phyloP scores from a whole-genome alignment of 2,888 invertebrate species.

The Sericinus montela region DNA sequence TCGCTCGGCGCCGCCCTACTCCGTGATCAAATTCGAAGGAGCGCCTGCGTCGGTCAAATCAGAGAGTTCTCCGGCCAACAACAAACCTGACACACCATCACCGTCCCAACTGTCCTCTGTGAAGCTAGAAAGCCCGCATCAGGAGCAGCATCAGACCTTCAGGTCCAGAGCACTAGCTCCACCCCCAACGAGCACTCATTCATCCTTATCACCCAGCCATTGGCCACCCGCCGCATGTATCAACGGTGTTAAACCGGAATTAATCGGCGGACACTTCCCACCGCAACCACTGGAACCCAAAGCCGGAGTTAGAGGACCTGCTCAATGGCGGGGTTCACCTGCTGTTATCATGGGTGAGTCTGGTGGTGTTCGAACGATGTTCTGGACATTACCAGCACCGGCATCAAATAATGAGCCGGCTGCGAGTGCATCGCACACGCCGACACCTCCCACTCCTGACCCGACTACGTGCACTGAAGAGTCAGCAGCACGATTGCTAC shows the following conservation, averaged over 20 bases:
- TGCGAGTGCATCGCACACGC: slow-evolving; percentile 74
- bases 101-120: slow-evolving; percentile 65
- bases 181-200: slow-evolving; percentile 63
- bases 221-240: slow-evolving; percentile 83
- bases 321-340: slow-evolving; percentile 83
- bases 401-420: slow-evolving; percentile 72
- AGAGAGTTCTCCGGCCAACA: slow-evolving; percentile 47
- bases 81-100: slow-evolving; percentile 50
- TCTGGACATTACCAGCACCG: slow-evolving; percentile 81
- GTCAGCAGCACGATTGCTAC: slow-evolving; percentile 83
- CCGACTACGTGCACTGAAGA: slow-evolving; percentile 77
- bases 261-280: slow-evolving; percentile 83
- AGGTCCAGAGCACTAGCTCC: slow-evolving; percentile 61
- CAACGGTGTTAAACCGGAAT: slow-evolving; percentile 90
- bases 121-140: slow-evolving; percentile 58
- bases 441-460: slow-evolving; percentile 77
- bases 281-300: slow-evolving; percentile 66
- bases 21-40: slow-evolving; percentile 81
- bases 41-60: slow-evolving; percentile 50
- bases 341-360: slow-evolving; percentile 96
- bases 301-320: slow-evolving; percentile 53
- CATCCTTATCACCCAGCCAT: slow-evolving; percentile 55
- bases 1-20: slow-evolving; percentile 77
- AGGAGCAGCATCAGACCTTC: slow-evolving; percentile 54
- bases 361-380: slow-evolving; percentile 89